Evolutionary conservation across 2,888 invertebrate species (phyloP), one percentile per base, ranked within the genome.

Genomic region (Meiosimyza platycephala): DNA sequence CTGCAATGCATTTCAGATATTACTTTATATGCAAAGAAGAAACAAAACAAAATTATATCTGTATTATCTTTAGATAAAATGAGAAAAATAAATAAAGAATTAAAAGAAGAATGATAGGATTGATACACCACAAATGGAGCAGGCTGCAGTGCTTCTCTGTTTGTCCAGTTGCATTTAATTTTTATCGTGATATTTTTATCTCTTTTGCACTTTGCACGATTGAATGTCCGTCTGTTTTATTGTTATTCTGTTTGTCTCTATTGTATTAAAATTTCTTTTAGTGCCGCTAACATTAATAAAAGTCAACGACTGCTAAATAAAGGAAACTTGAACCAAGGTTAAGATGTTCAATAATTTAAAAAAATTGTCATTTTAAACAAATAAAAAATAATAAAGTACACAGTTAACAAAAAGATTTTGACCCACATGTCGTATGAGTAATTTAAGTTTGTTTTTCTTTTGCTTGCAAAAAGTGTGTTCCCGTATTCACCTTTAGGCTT

Each of bases 51-150:
- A 40, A 40, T 7, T 54, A 54, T 33, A 33, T 60, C 59, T 28
- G 28, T 60, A 15, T 60, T 60, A 60, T 60, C 59, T 18, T 60
- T 15, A 60, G 22, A 60, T 60, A 60, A 33, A 28, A 1, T 6
- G 40, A 40, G 40, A 40, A 40, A 40, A 40, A 40, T 40, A 40
- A 40, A 40, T 40, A 40, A 40, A 40, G 6, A 9, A 9, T 9
- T 40, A 40, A 40, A 40, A 40, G 40, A 40, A 40, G 40, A 40
- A 40, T 40, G 40, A 40, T 40, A 9, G 40, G 9, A 40, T 40
- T 40, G 40, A 9, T 9, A 40, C 9, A 40, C 9, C 9, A 40
- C 6, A 40, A 40, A 40, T 40, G 40, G 9, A 40, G 40, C 40
- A 40, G 40, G 40, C 40, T 9, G 40, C 40, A 40, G 1, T 40